Base-by-base conservation (phyloP, 35 echinoderm and acorn worm genomes). In the Eucidaris tribuloides region DNA sequence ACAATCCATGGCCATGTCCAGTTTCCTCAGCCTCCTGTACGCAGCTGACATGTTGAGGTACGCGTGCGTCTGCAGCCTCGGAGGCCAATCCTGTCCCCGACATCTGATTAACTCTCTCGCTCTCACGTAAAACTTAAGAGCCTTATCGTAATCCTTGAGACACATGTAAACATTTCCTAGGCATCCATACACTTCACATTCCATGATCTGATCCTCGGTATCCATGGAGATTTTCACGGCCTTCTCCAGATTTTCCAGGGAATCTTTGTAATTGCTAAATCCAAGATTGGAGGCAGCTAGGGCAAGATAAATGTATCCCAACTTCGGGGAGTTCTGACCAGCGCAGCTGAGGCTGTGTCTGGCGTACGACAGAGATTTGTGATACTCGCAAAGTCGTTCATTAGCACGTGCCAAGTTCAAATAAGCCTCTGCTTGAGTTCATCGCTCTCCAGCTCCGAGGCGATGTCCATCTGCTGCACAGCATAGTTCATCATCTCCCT, bases 81-180 rank as follows among this genome's bases (percentile, higher is more conserved):
- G 86, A 25, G 85, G 84, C 96, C 96, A 99, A 4, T 88, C 81
- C 65, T 99, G 90, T 3, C 96, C 96, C 37, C 81, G 61, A 28
- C 90, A 90, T 20, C 90, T 88, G 24, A 99, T 83, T 71, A 99
- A 50, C 81, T 99, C 96, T 39, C 82, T 82, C 2, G 86, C 85
- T 49, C 83, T 84, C 35, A 99, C 68, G 34, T 86, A 85, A 65
- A 85, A 99, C 19, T 86, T 87, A 70, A 99, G 80, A 0, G 96
- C 91, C 56, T 88, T 89, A 42, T 99, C 96, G 57, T 99, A 99
- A 76, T 99, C 96, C 80, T 99, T 99, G 30, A 99, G 62, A 3
- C 54, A 58, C 3, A 71, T 58, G 52, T 93, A 99, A 1, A 91
- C 49, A 58, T 93, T 87, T 0, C 90, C 96, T 41, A 85, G 79